Percentiles rank a stretch among this genome's conserved stretches.
These are phyloP conservation scores for Helogale parvula DNA, from an alignment of 2,113 vertebrate genomes.

Conservation along the genomic window DNA sequence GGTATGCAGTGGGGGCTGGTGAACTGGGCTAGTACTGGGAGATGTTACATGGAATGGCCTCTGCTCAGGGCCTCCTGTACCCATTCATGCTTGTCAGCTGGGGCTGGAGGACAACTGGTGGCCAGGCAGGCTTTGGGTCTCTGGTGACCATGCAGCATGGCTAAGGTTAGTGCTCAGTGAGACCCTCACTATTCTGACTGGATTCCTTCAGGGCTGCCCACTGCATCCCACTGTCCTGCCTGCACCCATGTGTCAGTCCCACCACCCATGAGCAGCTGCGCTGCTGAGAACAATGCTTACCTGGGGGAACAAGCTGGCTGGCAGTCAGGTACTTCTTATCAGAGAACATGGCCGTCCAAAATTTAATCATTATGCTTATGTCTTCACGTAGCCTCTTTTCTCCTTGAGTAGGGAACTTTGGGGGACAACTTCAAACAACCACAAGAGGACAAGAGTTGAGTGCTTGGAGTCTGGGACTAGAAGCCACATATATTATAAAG, in stretches of 20 bases:
- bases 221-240: too few relatives aligned
- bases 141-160: neutral
- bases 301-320: constrained; percentile 94
- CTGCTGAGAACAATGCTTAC: constrained; percentile 79
- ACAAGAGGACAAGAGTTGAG: neutral
- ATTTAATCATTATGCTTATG: constrained; percentile 97
- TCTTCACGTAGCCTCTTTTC: constrained; percentile 96
- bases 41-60: accelerated
- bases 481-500: neutral
- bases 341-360: constrained; percentile 96
- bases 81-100: neutral
- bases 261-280: neutral
- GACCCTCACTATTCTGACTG: neutral
- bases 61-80: neutral
- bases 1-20: neutral
- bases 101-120: neutral
- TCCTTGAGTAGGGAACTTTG: constrained; percentile 95
- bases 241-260: accelerated
- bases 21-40: neutral
- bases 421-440: constrained; percentile 87
- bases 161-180: neutral
- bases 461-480: neutral
- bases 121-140: neutral
- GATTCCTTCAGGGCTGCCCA: neutral
- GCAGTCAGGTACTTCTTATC: constrained; percentile 98